Evolutionary conservation across 2,797 vertebrate species (phyloP).

Genomic region (Zenarchopterus dispar): DNA sequence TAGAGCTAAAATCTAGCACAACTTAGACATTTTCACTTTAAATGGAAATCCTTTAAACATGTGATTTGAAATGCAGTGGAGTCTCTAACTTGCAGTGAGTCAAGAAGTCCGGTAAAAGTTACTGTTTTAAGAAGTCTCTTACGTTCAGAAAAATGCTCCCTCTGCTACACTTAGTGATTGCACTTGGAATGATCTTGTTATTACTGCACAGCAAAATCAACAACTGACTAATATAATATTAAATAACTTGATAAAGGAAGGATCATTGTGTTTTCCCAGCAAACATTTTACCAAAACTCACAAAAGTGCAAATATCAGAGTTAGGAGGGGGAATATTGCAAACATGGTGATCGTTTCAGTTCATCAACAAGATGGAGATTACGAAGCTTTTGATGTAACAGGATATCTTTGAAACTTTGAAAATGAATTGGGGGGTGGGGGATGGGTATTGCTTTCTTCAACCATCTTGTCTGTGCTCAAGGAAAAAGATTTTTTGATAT

Average conservation of each 20-base stretch:
- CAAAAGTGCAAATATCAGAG: conserved; percentile 19
- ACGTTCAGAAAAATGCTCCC: conserved; percentile 6
- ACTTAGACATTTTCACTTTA: background rate
- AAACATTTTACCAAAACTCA: conserved; percentile 18
- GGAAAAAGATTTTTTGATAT: conserved; percentile 5
- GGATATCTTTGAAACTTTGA: background rate
- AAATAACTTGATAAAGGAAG: conserved; percentile 2
- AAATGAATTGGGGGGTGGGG: background rate
- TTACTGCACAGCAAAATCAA: conserved; percentile 31
- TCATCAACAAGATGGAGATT: too few species aligned
- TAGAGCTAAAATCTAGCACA: too few species aligned
- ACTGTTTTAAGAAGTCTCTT: conserved; percentile 4
- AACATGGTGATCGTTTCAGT: too few species aligned
- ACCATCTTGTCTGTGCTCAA: conserved; percentile 28
- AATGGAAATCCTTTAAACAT: background rate
- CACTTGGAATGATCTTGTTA: conserved; percentile 38
- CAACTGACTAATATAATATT: conserved; percentile 2
- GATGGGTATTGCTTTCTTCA: conserved; percentile 32
- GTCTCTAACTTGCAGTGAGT: conserved; percentile 3
- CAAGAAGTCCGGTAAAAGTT: background rate
- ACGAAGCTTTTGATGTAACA: conserved; percentile 11
- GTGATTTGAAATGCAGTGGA: conserved; percentile 10
- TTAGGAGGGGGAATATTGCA: too few species aligned
- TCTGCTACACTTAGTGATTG: conserved; percentile 38
- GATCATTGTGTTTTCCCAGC: background rate